Base-by-base conservation (phyloP, 2,113 vertebrate genomes). In the Helogale parvula region DNA sequence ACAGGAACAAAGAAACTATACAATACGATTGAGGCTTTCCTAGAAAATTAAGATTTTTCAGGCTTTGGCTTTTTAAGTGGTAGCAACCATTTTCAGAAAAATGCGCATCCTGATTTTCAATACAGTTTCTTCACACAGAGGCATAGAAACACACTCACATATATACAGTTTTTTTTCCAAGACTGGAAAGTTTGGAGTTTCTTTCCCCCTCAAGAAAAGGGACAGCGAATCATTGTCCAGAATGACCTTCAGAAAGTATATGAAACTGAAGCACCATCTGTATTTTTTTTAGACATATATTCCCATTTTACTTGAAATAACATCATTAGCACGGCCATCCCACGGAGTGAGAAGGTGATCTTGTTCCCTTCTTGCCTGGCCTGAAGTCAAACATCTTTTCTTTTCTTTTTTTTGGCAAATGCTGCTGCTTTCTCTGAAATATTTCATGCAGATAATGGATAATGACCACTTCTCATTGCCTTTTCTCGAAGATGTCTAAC, bases 401-500 rank as follows among this genome's bases (percentile, higher is more conserved):
- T 97, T 82, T 86, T 47, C 33, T 88, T 69, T 52, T 76, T 98
- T 93, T 95, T 98, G 98, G 98, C 98, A 98, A 98, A 97, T 91
- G 87, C 97, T 74, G 90, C 98, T 98, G 97, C 96, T 98, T 98
- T 97, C 98, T 98, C 97, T 98, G 98, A 98, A 98, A 97, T 98
- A 98, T 96, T 98, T 98, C 98, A 96, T 98, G 98, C 98, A 98
- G 98, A 98, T 99, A 99, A 99, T 99, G 98, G 98, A 98, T 99
- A 99, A 98, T 98, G 98, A 99, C 98, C 98, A 98, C 98, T 98
- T 98, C 98, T 98, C 98, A 97, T 98, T 97, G 97, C 97, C 98
- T 98, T 97, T 98, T 98, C 98, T 98, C 96, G 45, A 98, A 98
- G 98, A 98, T 1, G 98, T 98, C 99, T 97, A 98, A 98, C 98